Conservation (phyloP, 2,888 invertebrate genomes). For the Lepeophtheirus nordmannii region DNA sequence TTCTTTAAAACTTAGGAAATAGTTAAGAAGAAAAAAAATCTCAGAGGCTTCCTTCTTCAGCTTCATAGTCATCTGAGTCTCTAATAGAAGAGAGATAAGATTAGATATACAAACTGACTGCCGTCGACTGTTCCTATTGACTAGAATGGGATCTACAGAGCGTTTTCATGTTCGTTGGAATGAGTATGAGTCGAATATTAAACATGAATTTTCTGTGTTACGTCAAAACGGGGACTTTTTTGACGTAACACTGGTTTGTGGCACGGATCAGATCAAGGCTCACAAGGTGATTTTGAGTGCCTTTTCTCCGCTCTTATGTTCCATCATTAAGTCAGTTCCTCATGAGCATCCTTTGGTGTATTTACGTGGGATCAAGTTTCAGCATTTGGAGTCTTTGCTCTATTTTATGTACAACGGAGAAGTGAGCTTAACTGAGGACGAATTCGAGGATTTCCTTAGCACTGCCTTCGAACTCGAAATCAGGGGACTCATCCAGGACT, state of each 20-base stretch:
- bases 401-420: background rate
- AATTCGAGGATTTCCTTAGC: background rate
- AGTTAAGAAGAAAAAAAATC: conserved; percentile 3
- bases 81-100: too few species aligned
- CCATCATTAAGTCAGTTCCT: background rate
- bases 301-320: background rate
- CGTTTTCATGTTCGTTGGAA: conserved; percentile 1
- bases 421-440: background rate
- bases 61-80: too few species aligned
- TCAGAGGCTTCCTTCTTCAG: too few species aligned
- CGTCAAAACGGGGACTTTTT: conserved; percentile 3
- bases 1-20: background rate
- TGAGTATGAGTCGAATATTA: background rate
- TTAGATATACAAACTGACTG: too few species aligned
- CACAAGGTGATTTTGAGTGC: background rate
- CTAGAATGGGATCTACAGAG: background rate
- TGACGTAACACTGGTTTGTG: background rate
- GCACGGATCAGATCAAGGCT: background rate
- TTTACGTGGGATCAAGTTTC: background rate
- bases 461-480: background rate
- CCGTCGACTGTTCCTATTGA: too few species aligned
- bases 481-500: background rate
- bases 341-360: background rate
- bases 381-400: background rate
- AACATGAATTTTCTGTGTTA: background rate